Base-by-base conservation (phyloP, 2,797 vertebrate species). In the Myotis planiceps region DNA sequence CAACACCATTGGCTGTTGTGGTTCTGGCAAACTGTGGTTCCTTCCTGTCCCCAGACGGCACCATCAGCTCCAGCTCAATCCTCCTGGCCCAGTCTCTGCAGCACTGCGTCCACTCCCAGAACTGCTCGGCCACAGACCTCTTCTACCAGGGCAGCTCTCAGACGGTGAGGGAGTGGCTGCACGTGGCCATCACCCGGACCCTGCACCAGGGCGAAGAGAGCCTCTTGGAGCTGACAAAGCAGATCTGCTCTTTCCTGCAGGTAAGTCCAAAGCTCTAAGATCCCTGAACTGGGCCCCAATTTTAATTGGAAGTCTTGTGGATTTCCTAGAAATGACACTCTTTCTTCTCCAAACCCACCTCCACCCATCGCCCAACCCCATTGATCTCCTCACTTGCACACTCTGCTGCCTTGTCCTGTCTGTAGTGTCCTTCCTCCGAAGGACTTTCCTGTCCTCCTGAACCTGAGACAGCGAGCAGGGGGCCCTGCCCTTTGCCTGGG, bases 211-310 rank as follows among this genome's bases (percentile, higher is more conserved):
- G 99, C 71, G 99, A 99, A 97, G 99, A 99, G 80, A 99, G 99
- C 96, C 98, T 99, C 37, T 68, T 99, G 92, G 99, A 99, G 86
- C 99, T 99, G 96, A 99, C 99, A 0, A 99, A 99, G 83, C 99
- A 99, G 98, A 99, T 99, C 98, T 99, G 99, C 95, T 99, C 99
- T 94, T 99, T 99, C 95, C 98, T 99, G 27, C 99, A 99, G 99
- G 99, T 99, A 86, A n/a, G 21, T 6, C 34, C 29, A 4, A n/a
- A 42, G 27, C 49, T n/a, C 18, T 13, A 0, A 6, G 19, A 16
- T 47, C 55, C 39, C 82, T n/a, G 6, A 12, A 16, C 29, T 7
- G 14, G 32, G n/a, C 25, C 45, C 18, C 58, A 49, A 0, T n/a
- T 80, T 90, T 37, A 53, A 29, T 3, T 19, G 34, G 45, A 74